Evolutionary conservation across 2,888 invertebrate genomes (phyloP), one percentile per base, ranked within the genome.

Genomic region (Sarcophaga variegata): DNA sequence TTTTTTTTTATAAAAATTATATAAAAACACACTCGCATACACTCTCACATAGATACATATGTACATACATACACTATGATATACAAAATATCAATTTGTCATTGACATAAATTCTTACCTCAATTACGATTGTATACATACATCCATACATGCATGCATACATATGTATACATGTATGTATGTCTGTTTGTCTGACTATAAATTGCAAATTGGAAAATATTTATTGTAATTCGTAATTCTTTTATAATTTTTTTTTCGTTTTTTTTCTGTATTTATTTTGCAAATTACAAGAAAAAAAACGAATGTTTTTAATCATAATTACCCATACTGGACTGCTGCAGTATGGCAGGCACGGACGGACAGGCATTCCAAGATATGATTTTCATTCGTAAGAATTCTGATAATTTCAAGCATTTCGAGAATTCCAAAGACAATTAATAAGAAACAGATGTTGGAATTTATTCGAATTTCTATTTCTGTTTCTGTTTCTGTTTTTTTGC

Each of bases 101-200:
- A 80, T 86, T 86, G 86, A 86, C 86, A 86, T 80, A 69, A 83
- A 83, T 86, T 86, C 72, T 71, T 74, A 79, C 63, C 69, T 83
- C 70, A 82, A 82, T 77, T 76, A 59, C 81, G 27, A 49, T 74
- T 67, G 37, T 37, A 37, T 37, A 37, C 37, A 49, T 49, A 49
- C n/a, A n/a, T n/a, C n/a, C n/a, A n/a, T n/a, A n/a, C n/a, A n/a
- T n/a, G n/a, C 2, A 14, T 49, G 14, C 14, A 1, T 14, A 11
- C 1, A 17, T 14, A 54, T 5, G 3, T 11, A 54, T 14, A 12
- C 1, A 14, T 14, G 4, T 14, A 2, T 4, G 14, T 14, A 3
- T 14, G 64, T 25, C 10, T 11, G 54, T 14, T 17, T 54, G 4
- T 14, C 54, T 54, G 17, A 54, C 17, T 54, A 17, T 3, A 54